These are phyloP conservation scores for Butorides virescens DNA, from an alignment of 2,113 vertebrate species.

Conservation along the genomic window DNA sequence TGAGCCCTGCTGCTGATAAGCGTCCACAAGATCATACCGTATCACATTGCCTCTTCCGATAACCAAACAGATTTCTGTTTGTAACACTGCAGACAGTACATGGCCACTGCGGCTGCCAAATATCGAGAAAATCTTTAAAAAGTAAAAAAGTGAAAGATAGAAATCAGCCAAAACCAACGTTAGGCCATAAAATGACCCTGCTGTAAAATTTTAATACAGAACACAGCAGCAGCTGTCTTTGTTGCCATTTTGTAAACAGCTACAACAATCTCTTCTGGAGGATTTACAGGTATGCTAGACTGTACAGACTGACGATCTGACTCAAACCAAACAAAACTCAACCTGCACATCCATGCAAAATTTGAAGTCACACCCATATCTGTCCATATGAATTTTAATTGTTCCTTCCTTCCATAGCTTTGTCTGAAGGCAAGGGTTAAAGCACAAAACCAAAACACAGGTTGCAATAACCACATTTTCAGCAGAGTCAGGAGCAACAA, in stretches of 20 bases:
- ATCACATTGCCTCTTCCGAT: not conserved
- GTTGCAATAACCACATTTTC: not conserved
- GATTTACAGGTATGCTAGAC: too few species aligned
- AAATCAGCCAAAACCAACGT: not conserved
- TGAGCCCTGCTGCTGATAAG: not conserved
- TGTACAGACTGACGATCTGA: not conserved
- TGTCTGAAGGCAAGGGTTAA: not conserved
- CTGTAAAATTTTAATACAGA: not conserved
- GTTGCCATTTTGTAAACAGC: not conserved
- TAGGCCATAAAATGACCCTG: not conserved
- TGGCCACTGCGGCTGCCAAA: not conserved
- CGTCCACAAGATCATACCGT: not conserved
- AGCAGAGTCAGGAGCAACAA: not conserved
- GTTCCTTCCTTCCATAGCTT: not conserved
- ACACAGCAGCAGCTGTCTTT: not conserved
- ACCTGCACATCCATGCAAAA: not conserved
- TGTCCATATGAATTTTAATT: not conserved
- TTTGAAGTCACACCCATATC: too few species aligned
- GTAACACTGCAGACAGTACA: not conserved
- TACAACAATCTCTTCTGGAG: not conserved
- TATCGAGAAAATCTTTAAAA: not conserved
- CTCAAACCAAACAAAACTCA: not conserved
- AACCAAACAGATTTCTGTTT: not conserved
- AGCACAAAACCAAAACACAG: not conserved
- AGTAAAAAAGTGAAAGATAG: too few species aligned